Evolutionary conservation across 1,140 invertebrate genomes (phyloP), one percentile per base, ranked within the genome.

Genomic region (Eurosta solidaginis): DNA sequence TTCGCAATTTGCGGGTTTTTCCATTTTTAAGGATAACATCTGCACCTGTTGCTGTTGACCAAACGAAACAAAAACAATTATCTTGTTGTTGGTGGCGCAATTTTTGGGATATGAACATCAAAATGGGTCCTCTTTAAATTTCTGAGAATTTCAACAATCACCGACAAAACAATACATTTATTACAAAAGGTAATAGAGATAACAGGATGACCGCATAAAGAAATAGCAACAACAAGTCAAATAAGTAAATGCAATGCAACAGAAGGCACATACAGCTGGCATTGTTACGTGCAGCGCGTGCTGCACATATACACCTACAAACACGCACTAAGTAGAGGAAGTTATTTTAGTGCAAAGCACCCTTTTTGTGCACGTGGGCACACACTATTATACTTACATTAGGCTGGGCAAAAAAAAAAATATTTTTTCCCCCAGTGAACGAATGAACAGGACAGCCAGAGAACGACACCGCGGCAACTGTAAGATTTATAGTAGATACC

Each of bases 161-260:
- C 27, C 33, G 27, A 20, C 33, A 40, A 68, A 40, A 22, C 59
- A 68, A 40, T 29, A 40, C 33, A 68, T 22, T n/a, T 68, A 33
- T 20, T 40, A 20, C 59, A 68, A 68, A n/a, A n/a, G n/a, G n/a
- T n/a, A n/a, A n/a, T n/a, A 68, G 59, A 20, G 59, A 68, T 40
- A 68, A 22, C 29, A 36, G 54, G n/a, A 29, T 59, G 54, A 59
- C 59, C 59, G 33, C 59, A 63, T 40, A 33, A 68, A 40, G n/a
- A n/a, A n/a, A n/a, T n/a, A n/a, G n/a, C 33, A 40, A 27, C 4
- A 27, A 20, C 4, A 54, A 29, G 7, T 54, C 9, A 68, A 5
- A 40, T 22, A 68, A 68, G 0, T 42, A 40, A 68, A 68, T 68
- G 59, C 59, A 68, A 68, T 68, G 59, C 59, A 20, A 68, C 59